phyloP scores from a whole-genome alignment of 2,888 invertebrate genomes.

The Morpho deidamia region DNA sequence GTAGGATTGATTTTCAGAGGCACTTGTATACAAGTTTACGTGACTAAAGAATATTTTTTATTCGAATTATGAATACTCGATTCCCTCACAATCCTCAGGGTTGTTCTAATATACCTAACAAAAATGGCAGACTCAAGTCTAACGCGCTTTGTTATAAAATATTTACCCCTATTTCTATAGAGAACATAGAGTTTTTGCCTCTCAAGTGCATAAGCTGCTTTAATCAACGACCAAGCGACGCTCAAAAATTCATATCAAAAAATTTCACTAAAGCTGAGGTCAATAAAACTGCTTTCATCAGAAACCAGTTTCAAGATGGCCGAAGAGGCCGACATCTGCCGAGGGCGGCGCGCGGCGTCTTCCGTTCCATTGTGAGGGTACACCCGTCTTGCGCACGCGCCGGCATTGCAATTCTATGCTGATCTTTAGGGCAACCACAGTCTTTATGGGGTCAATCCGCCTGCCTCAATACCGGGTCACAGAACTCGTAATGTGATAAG shows the following conservation, averaged over 20 bases:
- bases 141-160: background rate
- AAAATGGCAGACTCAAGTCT: background rate
- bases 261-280: constrained; percentile 42
- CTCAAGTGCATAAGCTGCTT: constrained; percentile 9
- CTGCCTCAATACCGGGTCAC: constrained; percentile 34
- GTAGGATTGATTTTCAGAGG: too few species aligned
- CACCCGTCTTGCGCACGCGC: constrained; percentile 66
- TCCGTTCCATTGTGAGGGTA: constrained; percentile 67
- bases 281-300: constrained; percentile 52
- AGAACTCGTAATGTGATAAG: constrained; percentile 30
- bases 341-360: constrained; percentile 68
- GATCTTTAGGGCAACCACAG: constrained; percentile 22
- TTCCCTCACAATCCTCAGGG: too few species aligned
- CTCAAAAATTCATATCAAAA: constrained; percentile 18
- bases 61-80: too few species aligned
- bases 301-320: constrained; percentile 49
- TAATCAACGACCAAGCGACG: constrained; percentile 6
- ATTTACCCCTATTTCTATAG: background rate
- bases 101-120: background rate
- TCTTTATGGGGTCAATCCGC: constrained; percentile 33
- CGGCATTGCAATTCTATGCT: constrained; percentile 39
- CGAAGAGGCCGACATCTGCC: constrained; percentile 51
- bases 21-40: too few species aligned
- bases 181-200: constrained; percentile 3
- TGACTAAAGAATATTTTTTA: too few species aligned